Evolutionary conservation across 2,888 invertebrate genomes (phyloP).

Genomic region (Scaeva pyrastri): DNA sequence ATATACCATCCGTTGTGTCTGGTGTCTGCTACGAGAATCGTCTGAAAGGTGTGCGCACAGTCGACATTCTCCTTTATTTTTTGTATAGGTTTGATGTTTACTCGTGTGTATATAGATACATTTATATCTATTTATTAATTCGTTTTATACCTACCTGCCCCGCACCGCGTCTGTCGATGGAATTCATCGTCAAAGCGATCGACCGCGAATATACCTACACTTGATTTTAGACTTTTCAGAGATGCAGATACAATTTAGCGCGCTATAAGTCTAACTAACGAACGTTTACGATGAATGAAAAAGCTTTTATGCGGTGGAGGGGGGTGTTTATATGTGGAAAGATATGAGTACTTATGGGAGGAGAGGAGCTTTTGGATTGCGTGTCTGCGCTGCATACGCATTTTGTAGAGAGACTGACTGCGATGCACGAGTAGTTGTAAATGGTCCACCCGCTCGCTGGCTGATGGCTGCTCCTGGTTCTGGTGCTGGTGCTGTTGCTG

Average conservation of each 20-base stretch:
- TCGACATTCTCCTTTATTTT: slow-evolving; percentile 72
- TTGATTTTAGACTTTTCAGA: slow-evolving; percentile 7
- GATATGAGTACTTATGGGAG: background rate
- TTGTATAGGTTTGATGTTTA: slow-evolving; percentile 27
- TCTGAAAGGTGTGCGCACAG: slow-evolving; percentile 72
- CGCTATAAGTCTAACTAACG: slow-evolving; percentile 19
- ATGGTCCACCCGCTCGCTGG: slow-evolving; percentile 43
- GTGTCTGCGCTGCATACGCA: slow-evolving; percentile 36
- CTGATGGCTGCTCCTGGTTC: no score
- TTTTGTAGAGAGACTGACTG: slow-evolving; percentile 7
- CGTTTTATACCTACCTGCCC: slow-evolving; percentile 7
- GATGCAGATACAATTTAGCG: slow-evolving; percentile 26
- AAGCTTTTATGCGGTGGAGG: slow-evolving; percentile 44
- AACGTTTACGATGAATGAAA: slow-evolving; percentile 63
- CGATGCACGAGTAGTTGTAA: slow-evolving; percentile 14
- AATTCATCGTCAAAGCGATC: slow-evolving; percentile 6
- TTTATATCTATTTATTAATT: slow-evolving; percentile 1
- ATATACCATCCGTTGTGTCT: slow-evolving; percentile 83
- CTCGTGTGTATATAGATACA: slow-evolving; percentile 36
- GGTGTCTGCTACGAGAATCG: slow-evolving; percentile 71
- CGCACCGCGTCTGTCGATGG: background rate
- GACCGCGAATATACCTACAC: slow-evolving; percentile 31
- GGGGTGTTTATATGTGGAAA: background rate
- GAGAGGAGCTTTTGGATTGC: slow-evolving; percentile 68
- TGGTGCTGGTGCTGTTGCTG: background rate